Evolutionary conservation across 2,113 vertebrate species (phyloP).

Genomic region (Podarcis cretensis): DNA sequence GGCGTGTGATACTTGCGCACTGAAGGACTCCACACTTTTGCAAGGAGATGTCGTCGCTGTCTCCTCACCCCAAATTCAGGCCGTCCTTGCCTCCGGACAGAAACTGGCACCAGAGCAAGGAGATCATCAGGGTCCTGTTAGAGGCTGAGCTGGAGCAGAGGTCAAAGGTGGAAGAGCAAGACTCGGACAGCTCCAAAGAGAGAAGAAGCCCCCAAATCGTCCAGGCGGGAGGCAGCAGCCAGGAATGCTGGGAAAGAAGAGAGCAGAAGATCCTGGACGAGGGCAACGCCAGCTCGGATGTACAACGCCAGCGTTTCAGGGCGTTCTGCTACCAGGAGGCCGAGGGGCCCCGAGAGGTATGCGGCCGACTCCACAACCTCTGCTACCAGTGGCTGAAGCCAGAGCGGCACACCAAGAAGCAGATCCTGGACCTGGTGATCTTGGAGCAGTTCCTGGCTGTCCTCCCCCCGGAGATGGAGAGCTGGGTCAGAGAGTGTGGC

Average conservation of each 20-base stretch:
- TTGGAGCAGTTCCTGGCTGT: background rate
- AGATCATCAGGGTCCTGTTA: background rate
- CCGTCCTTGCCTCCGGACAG: background rate
- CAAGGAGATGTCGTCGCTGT: background rate
- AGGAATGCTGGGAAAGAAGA: background rate
- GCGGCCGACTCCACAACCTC: background rate
- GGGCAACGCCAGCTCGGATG: background rate
- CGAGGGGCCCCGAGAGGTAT: background rate
- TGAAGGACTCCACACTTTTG: background rate
- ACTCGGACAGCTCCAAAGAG: too few species aligned
- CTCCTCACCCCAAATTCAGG: background rate
- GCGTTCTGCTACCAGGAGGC: background rate
- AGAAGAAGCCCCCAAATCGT: background rate
- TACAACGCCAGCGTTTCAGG: background rate
- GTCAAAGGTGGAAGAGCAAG: background rate
- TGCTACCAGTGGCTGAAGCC: background rate
- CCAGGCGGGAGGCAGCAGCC: background rate
- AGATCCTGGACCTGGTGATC: background rate
- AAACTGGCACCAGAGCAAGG: background rate
- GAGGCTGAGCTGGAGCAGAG: background rate
- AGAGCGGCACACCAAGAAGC: background rate
- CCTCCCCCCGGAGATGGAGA: background rate
- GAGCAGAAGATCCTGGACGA: background rate
- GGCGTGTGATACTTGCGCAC: background rate
- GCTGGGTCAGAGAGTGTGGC: background rate